Evolutionary conservation across 1,140 invertebrate genomes (phyloP).

Genomic region (Lerema accius): DNA sequence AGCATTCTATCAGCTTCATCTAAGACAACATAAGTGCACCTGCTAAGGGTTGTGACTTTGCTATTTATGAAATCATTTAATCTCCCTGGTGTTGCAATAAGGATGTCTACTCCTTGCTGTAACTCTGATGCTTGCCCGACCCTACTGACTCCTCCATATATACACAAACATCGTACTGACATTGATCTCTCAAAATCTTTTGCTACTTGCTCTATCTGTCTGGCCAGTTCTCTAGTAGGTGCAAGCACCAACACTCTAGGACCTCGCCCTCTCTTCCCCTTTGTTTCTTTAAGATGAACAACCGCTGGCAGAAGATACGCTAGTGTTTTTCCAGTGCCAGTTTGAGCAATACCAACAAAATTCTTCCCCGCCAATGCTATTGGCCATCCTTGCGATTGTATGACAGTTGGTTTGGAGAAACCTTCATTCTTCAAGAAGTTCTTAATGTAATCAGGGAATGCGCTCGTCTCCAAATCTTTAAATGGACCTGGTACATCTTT

Average conservation of each 20-base stretch:
- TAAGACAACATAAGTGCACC: conserved; percentile 89
- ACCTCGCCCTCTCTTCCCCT: conserved; percentile 90
- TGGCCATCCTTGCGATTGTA: conserved; percentile 95
- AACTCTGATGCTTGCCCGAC: conserved; percentile 88
- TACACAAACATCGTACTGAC: conserved; percentile 92
- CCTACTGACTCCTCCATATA: conserved; percentile 97
- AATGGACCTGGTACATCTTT: conserved; percentile 68
- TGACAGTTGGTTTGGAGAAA: conserved; percentile 93
- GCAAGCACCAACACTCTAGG: conserved; percentile 95
- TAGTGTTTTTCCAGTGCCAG: conserved; percentile 95
- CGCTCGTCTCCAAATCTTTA: conserved; percentile 86
- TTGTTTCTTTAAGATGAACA: conserved; percentile 95
- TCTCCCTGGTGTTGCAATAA: conserved; percentile 97
- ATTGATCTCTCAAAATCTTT: conserved; percentile 92
- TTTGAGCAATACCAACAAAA: conserved; percentile 97
- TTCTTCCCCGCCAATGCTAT: conserved; percentile 95
- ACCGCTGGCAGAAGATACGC: conserved; percentile 92
- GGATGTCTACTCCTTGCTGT: conserved; percentile 92
- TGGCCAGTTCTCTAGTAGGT: conserved; percentile 96
- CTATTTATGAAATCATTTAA: conserved; percentile 97
- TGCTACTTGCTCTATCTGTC: conserved; percentile 97
- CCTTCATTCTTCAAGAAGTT: conserved; percentile 88
- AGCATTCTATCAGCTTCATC: conserved; percentile 94
- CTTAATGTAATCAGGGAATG: conserved; percentile 91
- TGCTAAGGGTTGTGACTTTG: conserved; percentile 91